Base-by-base conservation (phyloP, 2,888 invertebrate species). In the Limnephilus lunatus region DNA sequence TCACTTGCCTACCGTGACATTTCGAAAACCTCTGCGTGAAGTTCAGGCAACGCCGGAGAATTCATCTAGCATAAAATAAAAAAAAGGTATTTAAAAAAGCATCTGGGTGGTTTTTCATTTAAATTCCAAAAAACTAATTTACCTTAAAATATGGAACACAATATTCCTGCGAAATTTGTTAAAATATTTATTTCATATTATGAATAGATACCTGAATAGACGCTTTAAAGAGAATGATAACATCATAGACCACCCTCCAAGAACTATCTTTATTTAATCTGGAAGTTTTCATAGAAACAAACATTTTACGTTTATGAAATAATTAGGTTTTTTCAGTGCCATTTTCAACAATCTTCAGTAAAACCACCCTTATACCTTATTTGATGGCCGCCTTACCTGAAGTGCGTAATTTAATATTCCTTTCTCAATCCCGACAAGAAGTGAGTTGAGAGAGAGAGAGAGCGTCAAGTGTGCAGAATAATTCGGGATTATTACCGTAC, bases 381-480 rank as follows among this genome's bases (percentile, higher is more conserved):
- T 68, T 68, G 68, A 68, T 68, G 68, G 68, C 68, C 68, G n/a
- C 68, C 68, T 7, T 68, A 68, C 68, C 68, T n/a, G 68, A 68
- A 68, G 68, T 68, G 68, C 68, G 68, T 68, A 68, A 68, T 68
- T 68, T 68, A 68, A 68, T 68, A 68, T 68, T 68, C 68, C 68
- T 68, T 68, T 68, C 68, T 68, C 68, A 25, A n/a, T 68, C 68
- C 68, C n/a, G 68, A 25, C 68, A n/a, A 68, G 68, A 68, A 68
- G 68, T 68, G 25, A n/a, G 68, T 68, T 19, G 19, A 19, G 68
- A 25, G n/a, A n/a, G 68, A 68, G 68, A 68, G 68, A 25, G 68
- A 19, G 68, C 68, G 9, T 68, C 68, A 68, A 68, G 68, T 68
- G 68, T 68, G 68, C 68, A n/a, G 68, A 68, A 68, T 68, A 68